These are phyloP conservation scores for Triplophysa siluroides DNA, from an alignment of 2,113 vertebrate species.

Conservation along the genomic window DNA sequence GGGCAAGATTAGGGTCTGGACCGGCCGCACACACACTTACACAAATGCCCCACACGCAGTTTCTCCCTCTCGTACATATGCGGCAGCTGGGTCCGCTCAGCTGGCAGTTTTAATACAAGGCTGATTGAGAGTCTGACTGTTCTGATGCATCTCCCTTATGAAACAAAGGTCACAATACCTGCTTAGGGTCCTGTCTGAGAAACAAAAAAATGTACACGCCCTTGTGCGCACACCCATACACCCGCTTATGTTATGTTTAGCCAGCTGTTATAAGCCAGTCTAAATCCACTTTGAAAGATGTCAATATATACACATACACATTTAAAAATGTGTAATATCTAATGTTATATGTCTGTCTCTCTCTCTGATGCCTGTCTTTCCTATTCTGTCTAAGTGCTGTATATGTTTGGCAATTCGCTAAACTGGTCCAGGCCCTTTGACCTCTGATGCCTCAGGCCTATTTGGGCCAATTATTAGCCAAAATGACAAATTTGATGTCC, in stretches of 20 bases:
- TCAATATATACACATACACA: background rate
- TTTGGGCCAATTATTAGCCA: slow-evolving; percentile 90
- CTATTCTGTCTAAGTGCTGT: slow-evolving; percentile 39
- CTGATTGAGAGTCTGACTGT: slow-evolving; percentile 55
- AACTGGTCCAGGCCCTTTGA: slow-evolving; percentile 77
- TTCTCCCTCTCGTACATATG: slow-evolving; percentile 43
- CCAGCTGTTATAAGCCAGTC: background rate
- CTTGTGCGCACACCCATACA: background rate
- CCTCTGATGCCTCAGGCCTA: slow-evolving; percentile 77
- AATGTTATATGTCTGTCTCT: slow-evolving; percentile 30
- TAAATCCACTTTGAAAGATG: background rate
- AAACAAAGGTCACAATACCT: slow-evolving; percentile 66
- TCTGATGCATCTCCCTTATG: slow-evolving; percentile 65
- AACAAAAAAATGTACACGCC: slow-evolving; percentile 66
- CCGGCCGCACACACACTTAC: slow-evolving; percentile 25
- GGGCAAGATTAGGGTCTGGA: slow-evolving; percentile 50
- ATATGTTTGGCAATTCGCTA: slow-evolving; percentile 64
- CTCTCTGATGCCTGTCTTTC: slow-evolving; percentile 23
- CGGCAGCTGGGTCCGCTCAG: slow-evolving; percentile 73
- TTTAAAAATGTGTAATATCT: background rate
- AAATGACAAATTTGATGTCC: slow-evolving; percentile 92
- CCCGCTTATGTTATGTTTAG: background rate
- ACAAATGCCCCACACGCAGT: slow-evolving; percentile 24
- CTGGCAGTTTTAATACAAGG: slow-evolving; percentile 71
- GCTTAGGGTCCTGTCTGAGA: slow-evolving; percentile 66